Evolutionary conservation across 1,140 invertebrate species (phyloP).

Genomic region (Drosophila rufa): DNA sequence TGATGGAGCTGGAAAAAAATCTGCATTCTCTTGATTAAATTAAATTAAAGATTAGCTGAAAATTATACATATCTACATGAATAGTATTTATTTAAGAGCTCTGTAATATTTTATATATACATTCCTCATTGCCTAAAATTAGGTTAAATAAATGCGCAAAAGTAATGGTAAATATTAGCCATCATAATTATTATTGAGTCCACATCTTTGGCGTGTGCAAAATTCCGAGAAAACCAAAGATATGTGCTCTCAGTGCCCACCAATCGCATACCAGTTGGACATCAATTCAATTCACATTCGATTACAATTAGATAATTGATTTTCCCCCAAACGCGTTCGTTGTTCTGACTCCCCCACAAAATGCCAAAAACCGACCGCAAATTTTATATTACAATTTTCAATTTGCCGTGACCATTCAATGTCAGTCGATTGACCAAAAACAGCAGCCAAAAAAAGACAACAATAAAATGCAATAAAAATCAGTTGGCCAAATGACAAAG

Average conservation of each 20-base stretch:
- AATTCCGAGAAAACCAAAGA: neutral
- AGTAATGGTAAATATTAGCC: neutral
- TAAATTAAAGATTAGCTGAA: too few relatives aligned
- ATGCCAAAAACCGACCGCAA: constrained; percentile 18
- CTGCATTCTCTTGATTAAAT: too few relatives aligned
- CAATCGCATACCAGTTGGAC: constrained; percentile 3
- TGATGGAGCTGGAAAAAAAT: too few relatives aligned
- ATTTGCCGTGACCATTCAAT: constrained; percentile 55
- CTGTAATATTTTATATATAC: too few relatives aligned
- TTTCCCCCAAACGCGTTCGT: constrained; percentile 44
- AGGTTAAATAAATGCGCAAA: neutral
- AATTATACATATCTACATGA: too few relatives aligned
- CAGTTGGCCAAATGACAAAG: constrained; percentile 53
- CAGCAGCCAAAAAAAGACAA: constrained; percentile 44
- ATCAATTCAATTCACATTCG: constrained; percentile 23
- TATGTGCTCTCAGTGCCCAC: constrained; percentile 21
- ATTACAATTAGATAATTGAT: constrained; percentile 74
- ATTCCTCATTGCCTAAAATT: neutral
- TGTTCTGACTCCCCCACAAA: constrained; percentile 18
- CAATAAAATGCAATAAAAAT: constrained; percentile 55
- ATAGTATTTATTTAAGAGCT: too few relatives aligned
- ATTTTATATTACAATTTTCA: constrained; percentile 70
- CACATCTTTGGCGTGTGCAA: neutral
- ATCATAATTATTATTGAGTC: constrained; percentile 7
- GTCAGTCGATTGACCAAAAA: constrained; percentile 64